Base-by-base conservation (phyloP, 2,888 invertebrate genomes). In the Hypomecis punctinalis region DNA sequence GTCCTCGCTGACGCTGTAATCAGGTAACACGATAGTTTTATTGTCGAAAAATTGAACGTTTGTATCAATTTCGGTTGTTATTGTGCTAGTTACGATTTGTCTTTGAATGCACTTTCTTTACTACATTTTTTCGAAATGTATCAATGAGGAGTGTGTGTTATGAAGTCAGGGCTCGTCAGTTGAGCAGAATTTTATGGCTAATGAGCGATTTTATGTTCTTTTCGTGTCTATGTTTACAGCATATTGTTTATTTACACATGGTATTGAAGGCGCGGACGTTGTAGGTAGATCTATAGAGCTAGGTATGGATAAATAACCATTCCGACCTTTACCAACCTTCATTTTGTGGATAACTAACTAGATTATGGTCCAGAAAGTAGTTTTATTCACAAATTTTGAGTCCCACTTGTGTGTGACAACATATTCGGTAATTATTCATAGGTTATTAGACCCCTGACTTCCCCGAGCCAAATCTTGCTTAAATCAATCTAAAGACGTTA, bases 171-270 rank as follows among this genome's bases (percentile, higher is more conserved):
- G 67, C 67, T 63, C 69, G 72, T 69, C 70, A 67, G 69, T 70
- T 57, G 53, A 66, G 78, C 76, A 73, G 80, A 79, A 79, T 81
- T 80, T 81, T 80, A 83, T 86, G 78, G 83, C 83, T 75, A 85
- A 83, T 84, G 77, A 79, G 77, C 77, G 81, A 80, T 84, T 84
- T 88, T 83, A 86, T 85, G 86, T 83, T 85, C 83, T 78, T 81
- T 84, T 84, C 82, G 83, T 84, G 85, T 78, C 77, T 75, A 75
- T 91, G 93, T 92, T 91, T 91, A 91, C 89, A 86, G 82, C 77
- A 76, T 79, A 84, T 85, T 92, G 92, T 92, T 92, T 92, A 91
- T 92, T 91, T 92, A 91, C 90, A 77, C 83, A 87, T 76, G 80
- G 48, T 39, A n/a, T 72, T 75, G 74, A 72, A 79, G 76, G 80